These are phyloP conservation scores for Ellobius talpinus DNA, from an alignment of 2,113 vertebrate species.

Conservation along the genomic window DNA sequence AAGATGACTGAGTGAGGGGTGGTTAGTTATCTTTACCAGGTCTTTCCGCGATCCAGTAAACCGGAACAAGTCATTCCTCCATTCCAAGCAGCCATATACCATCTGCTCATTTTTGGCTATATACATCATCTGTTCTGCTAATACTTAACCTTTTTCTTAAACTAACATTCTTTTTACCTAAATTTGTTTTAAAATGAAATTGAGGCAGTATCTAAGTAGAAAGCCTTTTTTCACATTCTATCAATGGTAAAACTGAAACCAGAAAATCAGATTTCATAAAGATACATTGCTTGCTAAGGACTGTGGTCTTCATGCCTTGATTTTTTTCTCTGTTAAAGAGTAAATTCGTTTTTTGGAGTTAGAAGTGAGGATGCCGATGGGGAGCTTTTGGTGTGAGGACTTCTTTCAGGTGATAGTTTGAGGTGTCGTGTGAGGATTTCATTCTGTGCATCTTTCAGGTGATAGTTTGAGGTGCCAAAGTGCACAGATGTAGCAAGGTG, in stretches of 20 bases:
- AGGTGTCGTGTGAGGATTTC: not conserved
- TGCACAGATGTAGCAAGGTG: not conserved
- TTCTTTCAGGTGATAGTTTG: not conserved
- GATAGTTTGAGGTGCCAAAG: not conserved
- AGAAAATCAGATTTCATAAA: not conserved
- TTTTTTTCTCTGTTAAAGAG: not conserved
- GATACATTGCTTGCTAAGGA: not conserved
- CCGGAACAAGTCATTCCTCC: not conserved
- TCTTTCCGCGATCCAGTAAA: not conserved
- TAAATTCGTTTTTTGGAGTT: not conserved
- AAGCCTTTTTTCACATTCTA: not conserved
- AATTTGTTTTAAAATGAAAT: slow-evolving; percentile 43
- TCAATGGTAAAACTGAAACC: not conserved
- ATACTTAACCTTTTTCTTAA: not conserved
- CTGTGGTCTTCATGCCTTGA: not conserved
- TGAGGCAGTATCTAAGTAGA: not conserved
- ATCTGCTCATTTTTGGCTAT: not conserved
- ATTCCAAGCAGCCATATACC: not conserved
- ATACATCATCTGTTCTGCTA: not conserved
- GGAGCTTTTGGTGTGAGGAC: not conserved
- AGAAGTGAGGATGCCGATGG: not conserved
- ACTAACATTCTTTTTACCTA: not conserved
- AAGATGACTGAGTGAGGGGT: not conserved
- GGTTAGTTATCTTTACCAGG: not conserved
- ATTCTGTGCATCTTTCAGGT: not conserved